Base-by-base conservation (phyloP, 2,888 invertebrate genomes). In the Branchipolynoe longqiensis region DNA sequence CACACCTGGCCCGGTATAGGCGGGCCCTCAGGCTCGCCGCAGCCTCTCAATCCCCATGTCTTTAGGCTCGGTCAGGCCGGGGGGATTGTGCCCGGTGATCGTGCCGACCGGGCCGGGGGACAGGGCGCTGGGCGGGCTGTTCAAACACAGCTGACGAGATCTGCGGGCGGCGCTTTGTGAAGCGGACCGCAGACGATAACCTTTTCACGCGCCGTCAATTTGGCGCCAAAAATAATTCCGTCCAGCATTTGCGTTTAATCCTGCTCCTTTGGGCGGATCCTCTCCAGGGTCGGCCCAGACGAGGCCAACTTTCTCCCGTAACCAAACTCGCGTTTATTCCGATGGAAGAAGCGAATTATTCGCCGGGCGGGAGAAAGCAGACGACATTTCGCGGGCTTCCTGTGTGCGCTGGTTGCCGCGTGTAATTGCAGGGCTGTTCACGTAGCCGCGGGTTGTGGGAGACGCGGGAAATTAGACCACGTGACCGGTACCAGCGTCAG, bases 1-100 rank as follows among this genome's bases (percentile, higher is more conserved):
- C 69, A 33, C 69, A 69, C 69, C 69, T 69, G 69, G 69, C 69
- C 69, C 18, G n/a, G n/a, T n/a, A n/a, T n/a, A n/a, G n/a, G n/a
- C n/a, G n/a, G n/a, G n/a, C n/a, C n/a, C n/a, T n/a, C n/a, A n/a
- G n/a, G n/a, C n/a, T n/a, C n/a, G n/a, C 4, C 22, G n/a, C 36
- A 12, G 31, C 64, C 69, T 8, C 36, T 8, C 22, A 69, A 25
- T 33, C 36, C 36, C n/a, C n/a, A n/a, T 38, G 2, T 38, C 18
- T 38, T 69, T 38, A 36, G 69, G 69, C 36, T 33, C 69, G 36
- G 1, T 36, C 69, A 69, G 38, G 69, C 69, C 33, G 1, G 18
- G 38, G 69, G 69, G 69, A 69, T 69, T 36, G n/a, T 69, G 22
- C 33, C 69, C 33, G 69, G 69, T 69, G 69, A 69, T 69, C 69